A percentile compares a stretch with the other conserved stretches of the same genome.
phyloP scores from a whole-genome alignment of 2,113 vertebrate genomes.

The Hoplias malabaricus region DNA sequence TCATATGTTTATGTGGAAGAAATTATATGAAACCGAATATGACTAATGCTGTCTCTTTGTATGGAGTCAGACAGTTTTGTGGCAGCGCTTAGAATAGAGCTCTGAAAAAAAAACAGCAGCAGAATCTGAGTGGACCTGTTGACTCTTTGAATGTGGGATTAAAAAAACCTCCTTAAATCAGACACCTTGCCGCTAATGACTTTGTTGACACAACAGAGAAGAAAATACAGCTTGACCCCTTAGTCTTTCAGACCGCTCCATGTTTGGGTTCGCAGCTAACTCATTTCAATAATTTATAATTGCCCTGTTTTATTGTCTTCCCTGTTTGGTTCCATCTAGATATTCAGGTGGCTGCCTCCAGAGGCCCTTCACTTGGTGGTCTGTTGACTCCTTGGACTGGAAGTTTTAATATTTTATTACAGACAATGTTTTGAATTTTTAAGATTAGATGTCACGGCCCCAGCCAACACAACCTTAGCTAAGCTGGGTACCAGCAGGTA shows the following conservation, averaged over 20 bases:
- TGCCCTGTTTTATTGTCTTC: slow-evolving; percentile 13
- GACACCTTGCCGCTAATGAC: slow-evolving; percentile 11
- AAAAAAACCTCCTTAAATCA: background rate
- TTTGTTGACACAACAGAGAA: slow-evolving; percentile 6
- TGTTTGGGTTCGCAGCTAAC: background rate
- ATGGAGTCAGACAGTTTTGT: background rate
- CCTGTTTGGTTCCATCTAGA: background rate
- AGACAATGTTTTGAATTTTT: too few relatives aligned
- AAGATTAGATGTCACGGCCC: too few relatives aligned
- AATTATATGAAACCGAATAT: background rate
- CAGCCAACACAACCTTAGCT: too few relatives aligned
- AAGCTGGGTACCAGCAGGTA: too few relatives aligned
- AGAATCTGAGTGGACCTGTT: background rate
- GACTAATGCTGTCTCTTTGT: background rate
- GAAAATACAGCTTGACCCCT: background rate
- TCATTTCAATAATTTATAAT: slow-evolving; percentile 15
- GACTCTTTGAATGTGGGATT: background rate
- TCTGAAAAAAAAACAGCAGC: background rate
- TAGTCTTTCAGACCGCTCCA: background rate
- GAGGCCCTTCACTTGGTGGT: too few relatives aligned
- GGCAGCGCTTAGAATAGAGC: background rate
- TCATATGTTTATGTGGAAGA: background rate
- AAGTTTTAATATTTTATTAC: too few relatives aligned
- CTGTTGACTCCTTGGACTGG: too few relatives aligned
- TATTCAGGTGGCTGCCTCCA: too few relatives aligned